A percentile compares a stretch with the other conserved stretches of the same genome.
Evolutionary conservation across 2,113 vertebrate species (phyloP).

Genomic region (Macrotus californicus): DNA sequence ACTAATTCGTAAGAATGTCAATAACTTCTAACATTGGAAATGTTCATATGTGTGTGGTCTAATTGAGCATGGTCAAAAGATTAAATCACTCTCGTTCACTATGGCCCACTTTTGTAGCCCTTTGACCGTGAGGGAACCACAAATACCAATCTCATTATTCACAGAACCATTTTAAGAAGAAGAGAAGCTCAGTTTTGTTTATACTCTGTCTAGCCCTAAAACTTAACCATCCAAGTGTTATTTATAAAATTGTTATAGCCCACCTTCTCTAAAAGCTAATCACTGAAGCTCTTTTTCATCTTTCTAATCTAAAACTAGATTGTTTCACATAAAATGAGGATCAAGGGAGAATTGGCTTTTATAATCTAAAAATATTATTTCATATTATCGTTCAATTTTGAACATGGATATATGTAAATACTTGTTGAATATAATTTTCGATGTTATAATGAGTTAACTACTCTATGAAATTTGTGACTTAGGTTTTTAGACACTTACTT

Average conservation of each 20-base stretch:
- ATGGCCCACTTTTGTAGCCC: not conserved
- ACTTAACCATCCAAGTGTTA: not conserved
- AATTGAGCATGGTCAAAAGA: slow-evolving; percentile 59
- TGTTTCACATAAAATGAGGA: not conserved
- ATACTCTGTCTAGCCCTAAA: not conserved
- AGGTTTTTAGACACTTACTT: not conserved
- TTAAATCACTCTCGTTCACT: slow-evolving; percentile 36
- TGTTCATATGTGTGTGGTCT: slow-evolving; percentile 4
- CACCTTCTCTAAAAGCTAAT: not conserved
- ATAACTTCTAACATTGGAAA: slow-evolving; percentile 41
- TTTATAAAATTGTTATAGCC: not conserved
- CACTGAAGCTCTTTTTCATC: not conserved
- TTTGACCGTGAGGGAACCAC: not conserved
- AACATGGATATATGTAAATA: not conserved
- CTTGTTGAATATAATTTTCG: not conserved
- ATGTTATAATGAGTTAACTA: not conserved
- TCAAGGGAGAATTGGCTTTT: not conserved
- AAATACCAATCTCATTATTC: slow-evolving; percentile 30
- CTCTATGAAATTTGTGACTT: not conserved
- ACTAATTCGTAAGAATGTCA: slow-evolving; percentile 41
- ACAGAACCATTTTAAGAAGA: not conserved
- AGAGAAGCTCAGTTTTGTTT: not conserved
- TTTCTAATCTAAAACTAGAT: not conserved
- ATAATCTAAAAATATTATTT: not conserved
- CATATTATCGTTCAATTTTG: not conserved